phyloP scores from a whole-genome alignment of 1,140 invertebrate genomes.

The Diorhabda carinulata region DNA sequence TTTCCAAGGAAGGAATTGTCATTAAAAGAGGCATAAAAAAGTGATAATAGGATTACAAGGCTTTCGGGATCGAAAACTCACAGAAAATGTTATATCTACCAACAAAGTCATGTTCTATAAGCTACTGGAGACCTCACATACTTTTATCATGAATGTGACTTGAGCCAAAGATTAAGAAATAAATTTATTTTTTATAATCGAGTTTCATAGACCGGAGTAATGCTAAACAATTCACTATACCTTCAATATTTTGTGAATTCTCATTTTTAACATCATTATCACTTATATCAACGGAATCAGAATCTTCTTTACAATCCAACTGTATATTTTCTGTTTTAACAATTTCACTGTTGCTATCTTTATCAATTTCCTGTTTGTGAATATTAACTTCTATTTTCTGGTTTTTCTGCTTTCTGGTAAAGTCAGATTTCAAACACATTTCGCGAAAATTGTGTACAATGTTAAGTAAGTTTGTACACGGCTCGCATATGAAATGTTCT shows the following conservation, averaged over 20 bases:
- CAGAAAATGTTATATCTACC: no score
- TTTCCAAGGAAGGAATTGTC: no score
- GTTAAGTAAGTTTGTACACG: constrained; percentile 29
- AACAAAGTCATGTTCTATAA: no score
- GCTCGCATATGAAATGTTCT: constrained; percentile 26
- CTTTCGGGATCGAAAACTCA: no score
- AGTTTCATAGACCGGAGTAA: no score
- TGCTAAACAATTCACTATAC: not conserved
- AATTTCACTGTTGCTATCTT: not conserved
- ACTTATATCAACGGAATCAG: not conserved
- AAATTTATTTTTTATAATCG: no score
- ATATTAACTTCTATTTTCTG: not conserved
- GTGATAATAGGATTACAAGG: no score
- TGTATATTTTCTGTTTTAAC: no score
- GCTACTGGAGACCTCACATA: no score
- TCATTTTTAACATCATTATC: not conserved
- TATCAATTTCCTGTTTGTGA: not conserved
- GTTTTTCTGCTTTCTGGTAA: constrained; percentile 16
- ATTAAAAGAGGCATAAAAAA: no score
- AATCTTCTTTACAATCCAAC: not conserved
- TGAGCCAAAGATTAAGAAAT: no score
- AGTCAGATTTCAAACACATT: constrained; percentile 26
- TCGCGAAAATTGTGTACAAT: constrained; percentile 28
- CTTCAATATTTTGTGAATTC: not conserved
- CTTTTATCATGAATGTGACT: no score